Base-by-base conservation (phyloP, 2,888 invertebrate genomes). In the Argyra leucocephala region DNA sequence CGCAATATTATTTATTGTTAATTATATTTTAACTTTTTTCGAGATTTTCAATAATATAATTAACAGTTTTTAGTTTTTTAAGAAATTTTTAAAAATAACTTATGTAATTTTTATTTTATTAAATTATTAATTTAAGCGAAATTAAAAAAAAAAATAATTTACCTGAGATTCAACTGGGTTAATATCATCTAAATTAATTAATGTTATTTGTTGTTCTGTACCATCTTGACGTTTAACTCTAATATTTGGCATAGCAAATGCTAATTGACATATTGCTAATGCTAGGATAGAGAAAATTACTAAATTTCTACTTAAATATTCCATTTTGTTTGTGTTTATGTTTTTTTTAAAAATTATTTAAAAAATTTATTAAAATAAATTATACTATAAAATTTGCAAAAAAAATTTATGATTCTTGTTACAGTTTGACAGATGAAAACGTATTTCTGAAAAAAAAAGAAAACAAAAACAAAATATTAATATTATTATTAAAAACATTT, bases 111-210 rank as follows among this genome's bases (percentile, higher is more conserved):
- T n/a, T n/a, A n/a, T n/a, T n/a, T n/a, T n/a, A n/a, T n/a, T n/a
- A n/a, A n/a, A n/a, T n/a, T n/a, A n/a, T n/a, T n/a, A n/a, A n/a
- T n/a, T n/a, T n/a, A n/a, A n/a, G n/a, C n/a, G n/a, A n/a, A n/a
- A n/a, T n/a, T n/a, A n/a, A n/a, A n/a, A n/a, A n/a, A n/a, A n/a
- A n/a, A 72, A 69, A 66, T 68, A 73, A 64, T 67, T 76, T 79
- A 79, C 79, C 79, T 78, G 77, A 66, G 74, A 72, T 68, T 78
- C 77, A 65, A 77, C 74, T 63, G 79, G 79, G 71, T 77, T 79
- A 66, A 79, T 68, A 62, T 77, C 76, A 21, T 24, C 24, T 58
- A 22, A 9, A 58, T 22, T 58, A 21, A 22, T 21, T 58, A 58
- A 58, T 12, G 58, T 58, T 22, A 58, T 22, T 58, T 22, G 22